These are phyloP conservation scores for Anniella stebbinsi DNA, from an alignment of 2,797 vertebrate genomes.

Conservation along the genomic window DNA sequence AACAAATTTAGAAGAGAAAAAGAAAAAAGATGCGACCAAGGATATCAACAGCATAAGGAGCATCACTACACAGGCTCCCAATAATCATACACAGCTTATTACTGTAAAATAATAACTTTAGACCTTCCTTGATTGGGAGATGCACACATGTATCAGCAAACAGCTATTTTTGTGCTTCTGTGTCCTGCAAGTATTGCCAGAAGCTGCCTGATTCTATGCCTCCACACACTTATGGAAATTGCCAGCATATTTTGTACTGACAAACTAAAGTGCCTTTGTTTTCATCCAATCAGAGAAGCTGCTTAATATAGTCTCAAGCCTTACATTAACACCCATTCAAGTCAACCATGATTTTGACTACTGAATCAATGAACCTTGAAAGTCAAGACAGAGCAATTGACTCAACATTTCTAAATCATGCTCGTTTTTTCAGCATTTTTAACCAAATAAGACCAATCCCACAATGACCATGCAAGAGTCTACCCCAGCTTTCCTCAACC, in stretches of 20 bases:
- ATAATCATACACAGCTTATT: slow-evolving; percentile 74
- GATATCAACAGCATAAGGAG: background rate
- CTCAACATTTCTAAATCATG: slow-evolving; percentile 21
- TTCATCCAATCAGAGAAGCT: slow-evolving; percentile 38
- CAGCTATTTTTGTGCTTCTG: background rate
- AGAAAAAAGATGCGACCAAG: background rate
- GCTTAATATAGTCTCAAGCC: background rate
- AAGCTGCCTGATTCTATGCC: background rate
- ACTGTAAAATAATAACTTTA: slow-evolving; percentile 73
- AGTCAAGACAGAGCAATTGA: slow-evolving; percentile 31
- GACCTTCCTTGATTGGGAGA: slow-evolving; percentile 44
- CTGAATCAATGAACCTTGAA: slow-evolving; percentile 33
- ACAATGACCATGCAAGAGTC: background rate
- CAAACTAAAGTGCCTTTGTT: slow-evolving; percentile 10
- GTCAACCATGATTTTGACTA: slow-evolving; percentile 4
- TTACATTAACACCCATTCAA: background rate
- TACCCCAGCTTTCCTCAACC: too few relatives aligned
- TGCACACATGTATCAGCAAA: slow-evolving; percentile 49
- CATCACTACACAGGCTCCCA: too few relatives aligned
- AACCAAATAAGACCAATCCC: slow-evolving; percentile 53
- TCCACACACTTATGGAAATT: accelerated
- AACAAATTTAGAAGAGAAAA: too few relatives aligned
- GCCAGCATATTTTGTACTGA: background rate
- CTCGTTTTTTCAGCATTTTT: slow-evolving; percentile 38
- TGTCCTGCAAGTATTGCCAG: slow-evolving; percentile 7